Percentiles rank a stretch among this genome's conserved stretches.
Evolutionary conservation across 2,797 vertebrate genomes (phyloP).

Genomic region (Pangasius macronema): DNA sequence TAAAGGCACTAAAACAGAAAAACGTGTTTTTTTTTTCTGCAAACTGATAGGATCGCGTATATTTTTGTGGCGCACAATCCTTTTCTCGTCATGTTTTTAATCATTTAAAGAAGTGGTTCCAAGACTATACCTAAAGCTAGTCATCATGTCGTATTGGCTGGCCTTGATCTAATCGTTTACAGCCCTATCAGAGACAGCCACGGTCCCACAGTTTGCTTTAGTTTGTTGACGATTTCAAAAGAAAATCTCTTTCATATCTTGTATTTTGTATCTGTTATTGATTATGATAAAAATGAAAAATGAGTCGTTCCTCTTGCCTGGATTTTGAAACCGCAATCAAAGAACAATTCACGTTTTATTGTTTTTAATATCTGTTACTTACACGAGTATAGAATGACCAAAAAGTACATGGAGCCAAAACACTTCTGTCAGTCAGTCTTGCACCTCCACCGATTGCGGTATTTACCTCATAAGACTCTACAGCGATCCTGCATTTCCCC

Average conservation of each 20-base stretch:
- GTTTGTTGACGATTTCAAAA: not conserved
- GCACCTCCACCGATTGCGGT: too few relatives aligned
- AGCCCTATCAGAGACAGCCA: not conserved
- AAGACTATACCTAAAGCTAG: not conserved
- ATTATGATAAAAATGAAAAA: not conserved
- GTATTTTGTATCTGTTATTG: not conserved
- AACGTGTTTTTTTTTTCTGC: not conserved
- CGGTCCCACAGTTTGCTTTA: not conserved
- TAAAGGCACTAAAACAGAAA: not conserved
- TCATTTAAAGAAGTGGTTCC: not conserved
- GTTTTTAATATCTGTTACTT: not conserved
- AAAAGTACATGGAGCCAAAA: not conserved
- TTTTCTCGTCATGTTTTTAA: not conserved
- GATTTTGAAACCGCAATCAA: not conserved
- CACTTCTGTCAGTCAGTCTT: slow-evolving; percentile 57
- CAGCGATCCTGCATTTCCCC: not conserved
- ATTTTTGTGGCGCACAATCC: not conserved
- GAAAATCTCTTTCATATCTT: not conserved
- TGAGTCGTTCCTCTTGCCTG: not conserved
- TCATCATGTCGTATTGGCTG: not conserved
- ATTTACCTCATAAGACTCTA: not conserved
- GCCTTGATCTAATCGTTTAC: not conserved
- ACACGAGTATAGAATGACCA: not conserved
- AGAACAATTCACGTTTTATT: not conserved
- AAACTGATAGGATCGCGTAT: not conserved